Evolutionary conservation across 2,797 vertebrate genomes (phyloP), one percentile per base, ranked within the genome.

Genomic region (Sebastiscus albofasciatus): DNA sequence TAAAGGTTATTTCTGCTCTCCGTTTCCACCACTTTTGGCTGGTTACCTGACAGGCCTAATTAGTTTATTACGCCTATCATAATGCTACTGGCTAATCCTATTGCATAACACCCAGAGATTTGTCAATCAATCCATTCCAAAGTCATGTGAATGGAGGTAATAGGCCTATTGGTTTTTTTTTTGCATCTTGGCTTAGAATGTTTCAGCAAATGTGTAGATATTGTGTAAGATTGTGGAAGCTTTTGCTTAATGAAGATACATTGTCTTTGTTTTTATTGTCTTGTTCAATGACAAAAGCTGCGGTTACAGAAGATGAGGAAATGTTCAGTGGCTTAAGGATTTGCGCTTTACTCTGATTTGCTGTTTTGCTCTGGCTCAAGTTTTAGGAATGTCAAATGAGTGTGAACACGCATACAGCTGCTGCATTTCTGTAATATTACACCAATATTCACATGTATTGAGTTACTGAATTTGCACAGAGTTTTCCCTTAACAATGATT

Each of bases 21-120:
- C 16, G 46, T 79, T 42, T 71, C 6, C 22, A 26, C 54, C 36
- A 29, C 49, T 39, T 56, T 64, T 67, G 49, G 56, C 58, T 75
- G 33, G 26, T 64, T 82, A 80, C 68, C 34, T 68, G 24, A 72
- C 33, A 60, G 59, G 27, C 69, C 12, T 71, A 64, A 80, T 73
- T 72, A 39, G 20, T 75, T 82, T 46, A 49, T 66, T 69, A 65
- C 76, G 22, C 64, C 24, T 34, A 68, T 72, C 39, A 58, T 24
- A 85, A 75, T 67, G 55, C 77, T 70, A 27, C 65, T 2, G 8
- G 33, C 26, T 78, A 61, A 89, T 54, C 24, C 42, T 79, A 9
- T 89, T 91, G 73, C 62, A 60, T 83, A 85, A 90, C 27, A 42
- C 27, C 11, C 18, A 65, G 59, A 77, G 42, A 60, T 86, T 73